Conservation (phyloP, 2,797 vertebrate genomes). For the Siniperca undulata region DNA sequence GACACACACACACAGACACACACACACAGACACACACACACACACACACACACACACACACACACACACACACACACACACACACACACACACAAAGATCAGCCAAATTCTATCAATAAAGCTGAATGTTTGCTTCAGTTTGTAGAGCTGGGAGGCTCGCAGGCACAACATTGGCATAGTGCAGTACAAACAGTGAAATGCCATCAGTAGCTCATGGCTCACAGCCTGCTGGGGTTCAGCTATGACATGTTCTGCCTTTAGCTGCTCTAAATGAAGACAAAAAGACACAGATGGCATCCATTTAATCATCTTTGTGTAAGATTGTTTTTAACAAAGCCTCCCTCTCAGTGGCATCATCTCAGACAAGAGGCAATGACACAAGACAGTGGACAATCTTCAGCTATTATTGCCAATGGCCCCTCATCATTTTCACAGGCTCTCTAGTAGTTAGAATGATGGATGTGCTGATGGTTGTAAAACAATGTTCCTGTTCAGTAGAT, state of each 20-base stretch:
- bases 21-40: conserved; percentile 37
- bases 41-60: conserved; percentile 57
- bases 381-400: conserved; percentile 64
- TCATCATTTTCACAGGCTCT: conserved; percentile 73
- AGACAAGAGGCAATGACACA: conserved; percentile 68
- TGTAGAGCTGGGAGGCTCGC: conserved; percentile 73
- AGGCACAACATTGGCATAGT: conserved; percentile 80
- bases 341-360: conserved; percentile 63
- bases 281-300: conserved; percentile 68
- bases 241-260: conserved; percentile 59
- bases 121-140: conserved; percentile 79
- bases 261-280: conserved; percentile 69
- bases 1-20: conserved; percentile 39
- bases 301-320: conserved; percentile 57
- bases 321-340: conserved; percentile 68
- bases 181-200: conserved; percentile 78
- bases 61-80: conserved; percentile 43
- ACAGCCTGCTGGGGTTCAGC: conserved; percentile 58
- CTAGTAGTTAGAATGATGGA: conserved; percentile 75
- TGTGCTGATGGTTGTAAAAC: conserved; percentile 71
- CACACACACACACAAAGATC: conserved; percentile 70
- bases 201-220: conserved; percentile 68
- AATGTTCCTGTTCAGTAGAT: conserved; percentile 74
- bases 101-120: conserved; percentile 81
- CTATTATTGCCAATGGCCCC: conserved; percentile 71